Evolutionary conservation across 2,797 vertebrate species (phyloP), one percentile per base, ranked within the genome.

Genomic region (Vireo griseus): DNA sequence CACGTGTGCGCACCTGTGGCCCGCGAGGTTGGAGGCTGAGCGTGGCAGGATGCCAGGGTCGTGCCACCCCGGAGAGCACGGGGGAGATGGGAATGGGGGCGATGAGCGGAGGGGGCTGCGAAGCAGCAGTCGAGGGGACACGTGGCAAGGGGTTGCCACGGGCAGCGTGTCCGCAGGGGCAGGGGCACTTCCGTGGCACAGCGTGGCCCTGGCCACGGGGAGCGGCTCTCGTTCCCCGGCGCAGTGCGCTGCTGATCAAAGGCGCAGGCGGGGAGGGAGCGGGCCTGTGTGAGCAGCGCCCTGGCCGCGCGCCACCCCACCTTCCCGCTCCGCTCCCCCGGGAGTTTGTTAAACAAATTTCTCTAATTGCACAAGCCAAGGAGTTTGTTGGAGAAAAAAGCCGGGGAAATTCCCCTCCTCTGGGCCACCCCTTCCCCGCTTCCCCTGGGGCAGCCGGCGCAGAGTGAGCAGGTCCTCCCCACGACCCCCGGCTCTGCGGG

Each of bases 311-410:
- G 78, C 93, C 93, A 90, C 90, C 86, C 88, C 87, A 88, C 93
- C 94, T 88, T 82, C 93, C 94, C 72, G n/a, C 94, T 88, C 95
- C 18, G 40, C 93, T 95, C 96, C 88, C 78, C 82, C 24, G 57
- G 71, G 92, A 96, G 94, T 94, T 95, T 86, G 88, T 96, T 96
- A 96, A 96, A 95, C 96, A 96, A 95, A 95, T 95, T 94, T 93
- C 82, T 93, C 86, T 95, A 94, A 95, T 95, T 94, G 96, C 96
- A 93, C 94, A 87, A 86, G 88, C 82, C 29, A 29, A 86, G 83
- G 75, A 91, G 90, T 80, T 90, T 66, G 86, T 13, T 59, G 72
- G 54, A 88, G 94, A 83, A 90, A 93, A 93, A 81, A 90, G 91
- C 59, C 3, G 40, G 96, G 96, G 95, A 94, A 95, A 86, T 94